phyloP scores from a whole-genome alignment of 2,113 vertebrate species.

The Anolis sagrei region DNA sequence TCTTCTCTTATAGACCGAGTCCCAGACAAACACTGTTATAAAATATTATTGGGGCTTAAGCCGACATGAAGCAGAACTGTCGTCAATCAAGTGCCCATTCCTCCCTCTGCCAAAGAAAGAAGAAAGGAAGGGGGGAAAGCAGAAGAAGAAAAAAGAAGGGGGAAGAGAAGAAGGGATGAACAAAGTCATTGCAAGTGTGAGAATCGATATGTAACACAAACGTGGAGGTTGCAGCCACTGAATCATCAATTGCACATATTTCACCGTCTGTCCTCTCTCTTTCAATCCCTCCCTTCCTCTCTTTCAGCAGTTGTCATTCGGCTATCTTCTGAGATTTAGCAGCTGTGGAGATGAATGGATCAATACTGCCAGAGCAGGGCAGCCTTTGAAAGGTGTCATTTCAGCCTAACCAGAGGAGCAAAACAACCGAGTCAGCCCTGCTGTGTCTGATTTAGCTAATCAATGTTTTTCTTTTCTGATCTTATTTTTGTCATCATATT shows the following conservation, averaged over 20 bases:
- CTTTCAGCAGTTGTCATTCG: slow-evolving; percentile 41
- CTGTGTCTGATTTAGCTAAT: slow-evolving; percentile 40
- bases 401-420: slow-evolving; percentile 15
- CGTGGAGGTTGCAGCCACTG: slow-evolving; percentile 49
- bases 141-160: too few relatives aligned
- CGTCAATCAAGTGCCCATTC: slow-evolving; percentile 65
- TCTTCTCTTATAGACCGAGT: slow-evolving; percentile 78
- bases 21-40: slow-evolving; percentile 69
- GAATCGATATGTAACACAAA: slow-evolving; percentile 71
- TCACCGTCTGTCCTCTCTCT: slow-evolving; percentile 38
- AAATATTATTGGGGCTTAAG: slow-evolving; percentile 71
- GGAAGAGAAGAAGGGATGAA: slow-evolving; percentile 9
- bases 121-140: neutral
- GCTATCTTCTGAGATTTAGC: slow-evolving; percentile 53
- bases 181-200: slow-evolving; percentile 27
- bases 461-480: neutral
- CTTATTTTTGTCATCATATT: slow-evolving; percentile 28
- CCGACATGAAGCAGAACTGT: slow-evolving; percentile 64
- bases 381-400: slow-evolving; percentile 36
- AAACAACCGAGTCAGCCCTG: slow-evolving; percentile 30
- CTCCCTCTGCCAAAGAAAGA: slow-evolving; percentile 2
- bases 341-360: slow-evolving; percentile 58
- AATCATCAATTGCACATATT: slow-evolving; percentile 64
- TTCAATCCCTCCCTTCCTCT: neutral
- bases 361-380: slow-evolving; percentile 41